Conservation (phyloP, 2,113 vertebrate genomes). For the Loxodonta africana region DNA sequence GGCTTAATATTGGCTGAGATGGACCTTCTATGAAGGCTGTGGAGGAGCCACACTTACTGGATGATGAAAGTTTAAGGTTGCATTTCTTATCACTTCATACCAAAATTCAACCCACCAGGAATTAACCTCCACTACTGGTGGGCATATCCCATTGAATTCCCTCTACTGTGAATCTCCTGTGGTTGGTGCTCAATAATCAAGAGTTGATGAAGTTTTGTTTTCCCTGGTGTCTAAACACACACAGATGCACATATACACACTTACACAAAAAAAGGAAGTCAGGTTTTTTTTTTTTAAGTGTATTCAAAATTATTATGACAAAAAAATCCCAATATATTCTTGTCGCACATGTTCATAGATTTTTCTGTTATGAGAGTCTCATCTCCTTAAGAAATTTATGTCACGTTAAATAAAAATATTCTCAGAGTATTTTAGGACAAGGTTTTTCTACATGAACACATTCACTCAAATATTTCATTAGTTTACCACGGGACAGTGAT, state of each 20-base stretch:
- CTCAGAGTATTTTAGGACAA: conserved; percentile 50
- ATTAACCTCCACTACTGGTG: background rate
- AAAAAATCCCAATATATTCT: conserved; percentile 2
- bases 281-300: background rate
- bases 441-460: conserved; percentile 34
- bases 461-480: conserved; percentile 40
- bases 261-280: background rate
- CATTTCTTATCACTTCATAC: background rate
- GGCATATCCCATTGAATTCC: background rate
- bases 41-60: background rate
- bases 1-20: background rate
- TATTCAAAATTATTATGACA: background rate
- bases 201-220: conserved; percentile 10
- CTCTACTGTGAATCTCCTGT: background rate
- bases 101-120: background rate
- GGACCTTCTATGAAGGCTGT: background rate
- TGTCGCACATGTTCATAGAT: background rate
- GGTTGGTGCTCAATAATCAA: background rate
- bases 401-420: conserved; percentile 66
- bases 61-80: background rate
- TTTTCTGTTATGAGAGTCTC: conserved; percentile 27
- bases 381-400: conserved; percentile 53
- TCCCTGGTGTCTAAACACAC: background rate
- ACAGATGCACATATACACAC: background rate
- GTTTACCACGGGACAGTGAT: conserved; percentile 22